A percentile compares a stretch with the other conserved stretches of the same genome.
phyloP scores from a whole-genome alignment of 1,140 invertebrate genomes.

The Ylistrum balloti region DNA sequence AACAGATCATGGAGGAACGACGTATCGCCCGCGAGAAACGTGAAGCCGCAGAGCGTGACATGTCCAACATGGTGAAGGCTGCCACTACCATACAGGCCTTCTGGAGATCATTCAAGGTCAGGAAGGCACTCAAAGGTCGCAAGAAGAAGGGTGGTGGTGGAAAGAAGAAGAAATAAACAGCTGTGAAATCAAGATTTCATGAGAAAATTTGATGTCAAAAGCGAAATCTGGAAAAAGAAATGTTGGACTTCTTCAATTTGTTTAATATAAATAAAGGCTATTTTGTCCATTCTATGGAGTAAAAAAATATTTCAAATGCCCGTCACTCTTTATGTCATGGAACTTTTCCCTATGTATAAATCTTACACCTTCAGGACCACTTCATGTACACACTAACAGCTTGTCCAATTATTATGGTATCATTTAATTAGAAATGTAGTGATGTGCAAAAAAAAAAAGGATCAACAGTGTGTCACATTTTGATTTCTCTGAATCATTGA shows the following conservation, averaged over 20 bases:
- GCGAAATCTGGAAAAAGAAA: not conserved
- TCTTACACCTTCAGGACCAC: no score
- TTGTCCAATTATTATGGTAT: no score
- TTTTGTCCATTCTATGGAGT: no score
- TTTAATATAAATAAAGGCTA: not conserved
- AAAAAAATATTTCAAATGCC: no score
- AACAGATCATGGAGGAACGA: slow-evolving; percentile 79
- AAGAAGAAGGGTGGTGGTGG: slow-evolving; percentile 79
- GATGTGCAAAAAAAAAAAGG: no score
- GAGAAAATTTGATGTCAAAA: not conserved
- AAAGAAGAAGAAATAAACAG: slow-evolving; percentile 72
- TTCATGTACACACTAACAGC: no score
- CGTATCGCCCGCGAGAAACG: slow-evolving; percentile 76
- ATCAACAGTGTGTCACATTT: no score
- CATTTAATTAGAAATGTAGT: no score
- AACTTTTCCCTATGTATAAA: no score
- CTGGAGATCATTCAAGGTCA: slow-evolving; percentile 82
- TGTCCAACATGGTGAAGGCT: slow-evolving; percentile 78
- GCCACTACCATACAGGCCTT: slow-evolving; percentile 82
- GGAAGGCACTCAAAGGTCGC: slow-evolving; percentile 80
- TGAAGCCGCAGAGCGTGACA: slow-evolving; percentile 79
- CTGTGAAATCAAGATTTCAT: not conserved
- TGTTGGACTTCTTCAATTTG: no score
- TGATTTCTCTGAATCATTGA: no score
- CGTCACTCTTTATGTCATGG: no score